Evolutionary conservation across 2,797 vertebrate species (phyloP), one percentile per base, ranked within the genome.

Genomic region (Brachyrhaphis roseni): DNA sequence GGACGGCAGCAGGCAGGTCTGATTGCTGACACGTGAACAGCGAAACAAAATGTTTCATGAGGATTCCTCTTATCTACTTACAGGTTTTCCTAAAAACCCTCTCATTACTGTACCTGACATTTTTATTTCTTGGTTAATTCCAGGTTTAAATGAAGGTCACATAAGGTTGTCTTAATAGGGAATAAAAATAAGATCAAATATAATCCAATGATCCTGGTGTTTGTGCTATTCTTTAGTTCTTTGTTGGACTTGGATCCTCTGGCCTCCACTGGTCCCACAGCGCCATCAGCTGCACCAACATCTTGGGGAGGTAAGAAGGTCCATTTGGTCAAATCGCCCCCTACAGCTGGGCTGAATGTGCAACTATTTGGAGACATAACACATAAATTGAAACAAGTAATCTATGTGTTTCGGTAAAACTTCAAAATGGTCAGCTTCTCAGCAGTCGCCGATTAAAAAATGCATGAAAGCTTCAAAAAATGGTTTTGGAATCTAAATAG

Each of bases 221-320:
- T 45, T 72, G n/a, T 20, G 10, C 73, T 31, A 1, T 75, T 18
- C 43, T 77, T 5, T 88, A 99, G 98, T 84, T 95, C 98, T 90
- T 96, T 99, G 92, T 94, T 99, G 93, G 98, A 99, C 87, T 96
- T 99, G 89, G 98, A 99, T 83, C 98, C 98, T 26, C 89, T 96
- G 82, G 97, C 97, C 75, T 94, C 97, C 4, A 94, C 96, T 5
- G 97, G 95, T 20, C 97, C 97, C 1, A 94, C 96, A 36, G 95
- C 94, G 43, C 90, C 95, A 53, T 96, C 96, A 4, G 92, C 96
- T 18, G 94, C 95, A 15, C 94, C 97, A 4, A 96, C 97, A 55
- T 96, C 97, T 86, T 99, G 98, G 98, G 98, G 98, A 97, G 98
- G 98, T 99, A 95, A 96, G 89, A 64, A 16, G 45, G 1, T 77